Conservation (phyloP, 1,140 invertebrate species). For the Leptestheria dahalacensis region DNA sequence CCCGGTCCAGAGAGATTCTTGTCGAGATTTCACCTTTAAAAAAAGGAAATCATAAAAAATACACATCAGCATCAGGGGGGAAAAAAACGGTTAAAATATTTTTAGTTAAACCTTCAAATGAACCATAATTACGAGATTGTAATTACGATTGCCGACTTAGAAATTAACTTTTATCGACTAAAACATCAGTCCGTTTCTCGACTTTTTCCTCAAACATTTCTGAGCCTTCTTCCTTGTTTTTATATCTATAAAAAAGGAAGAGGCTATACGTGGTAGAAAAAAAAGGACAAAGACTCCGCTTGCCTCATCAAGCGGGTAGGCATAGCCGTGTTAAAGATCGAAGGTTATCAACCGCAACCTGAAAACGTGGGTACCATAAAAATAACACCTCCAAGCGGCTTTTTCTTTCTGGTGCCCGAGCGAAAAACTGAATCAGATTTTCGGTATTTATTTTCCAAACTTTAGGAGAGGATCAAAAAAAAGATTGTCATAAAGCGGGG, state of each 20-base stretch:
- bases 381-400: neutral
- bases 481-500: neutral
- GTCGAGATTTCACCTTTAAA: slow-evolving; percentile 68
- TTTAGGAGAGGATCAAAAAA: neutral
- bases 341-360: neutral
- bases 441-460: neutral
- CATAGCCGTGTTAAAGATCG: neutral
- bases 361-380: neutral
- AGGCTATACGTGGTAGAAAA: too few species aligned
- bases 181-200: too few species aligned
- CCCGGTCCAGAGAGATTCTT: slow-evolving; percentile 63
- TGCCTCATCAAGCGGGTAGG: neutral
- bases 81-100: neutral
- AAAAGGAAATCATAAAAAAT: neutral
- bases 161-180: too few species aligned
- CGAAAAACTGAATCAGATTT: neutral
- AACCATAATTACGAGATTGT: too few species aligned
- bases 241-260: too few species aligned
- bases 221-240: too few species aligned
- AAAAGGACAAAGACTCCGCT: neutral
- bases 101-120: too few species aligned
- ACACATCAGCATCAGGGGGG: neutral
- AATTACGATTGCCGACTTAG: too few species aligned
- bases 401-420: neutral
- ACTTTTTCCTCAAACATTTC: too few species aligned